Evolutionary conservation across 1,140 invertebrate species (phyloP).

Genomic region (Glomeris maerens): DNA sequence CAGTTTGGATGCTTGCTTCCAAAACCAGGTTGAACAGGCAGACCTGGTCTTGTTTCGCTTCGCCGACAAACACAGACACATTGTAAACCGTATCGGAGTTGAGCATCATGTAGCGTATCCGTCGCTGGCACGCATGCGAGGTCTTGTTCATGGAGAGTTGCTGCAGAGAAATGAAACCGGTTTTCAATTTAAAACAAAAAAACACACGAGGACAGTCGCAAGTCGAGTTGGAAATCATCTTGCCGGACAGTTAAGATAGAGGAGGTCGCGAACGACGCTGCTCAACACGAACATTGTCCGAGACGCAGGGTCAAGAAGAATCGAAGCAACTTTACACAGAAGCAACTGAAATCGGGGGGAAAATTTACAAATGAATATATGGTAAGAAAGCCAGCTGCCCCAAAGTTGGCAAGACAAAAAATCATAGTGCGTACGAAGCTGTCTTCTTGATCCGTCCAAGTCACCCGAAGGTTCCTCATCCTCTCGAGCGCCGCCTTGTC

Average conservation of each 20-base stretch:
- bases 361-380: constrained; percentile 3
- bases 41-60: constrained; percentile 39
- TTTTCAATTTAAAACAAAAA: background rate
- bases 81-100: constrained; percentile 40
- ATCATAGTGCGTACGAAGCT: constrained; percentile 2
- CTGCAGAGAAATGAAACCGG: background rate
- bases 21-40: background rate
- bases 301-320: constrained; percentile 44
- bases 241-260: too few relatives aligned
- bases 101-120: constrained; percentile 46
- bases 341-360: constrained; percentile 32
- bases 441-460: constrained; percentile 25
- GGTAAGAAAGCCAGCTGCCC: too few relatives aligned
- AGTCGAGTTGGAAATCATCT: too few relatives aligned
- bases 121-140: constrained; percentile 47
- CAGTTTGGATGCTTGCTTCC: background rate
- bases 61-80: constrained; percentile 42
- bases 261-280: constrained; percentile 30
- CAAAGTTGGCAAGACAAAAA: too few relatives aligned
- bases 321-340: constrained; percentile 48
- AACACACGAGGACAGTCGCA: too few relatives aligned
- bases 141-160: constrained; percentile 48
- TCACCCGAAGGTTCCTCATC: constrained; percentile 43
- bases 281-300: constrained; percentile 29
- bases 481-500: constrained; percentile 48